Conservation (phyloP, 2,113 vertebrate species). For the Phalacrocorax carbo region DNA sequence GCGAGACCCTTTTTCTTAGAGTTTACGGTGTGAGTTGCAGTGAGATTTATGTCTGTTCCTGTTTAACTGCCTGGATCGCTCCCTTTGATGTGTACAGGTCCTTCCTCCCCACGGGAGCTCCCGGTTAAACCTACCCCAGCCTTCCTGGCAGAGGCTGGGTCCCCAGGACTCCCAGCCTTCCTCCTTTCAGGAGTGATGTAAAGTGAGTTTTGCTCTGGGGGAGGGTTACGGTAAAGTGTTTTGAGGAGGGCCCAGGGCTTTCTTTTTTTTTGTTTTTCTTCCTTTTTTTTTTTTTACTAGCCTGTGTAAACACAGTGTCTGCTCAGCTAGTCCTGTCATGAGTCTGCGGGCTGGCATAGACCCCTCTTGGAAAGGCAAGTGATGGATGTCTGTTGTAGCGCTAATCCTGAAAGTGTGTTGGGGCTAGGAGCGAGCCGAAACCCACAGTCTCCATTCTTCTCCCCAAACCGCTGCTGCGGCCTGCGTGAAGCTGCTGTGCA, state of each 20-base stretch:
- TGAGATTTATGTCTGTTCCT: slow-evolving; percentile 55
- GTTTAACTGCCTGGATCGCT: slow-evolving; percentile 52
- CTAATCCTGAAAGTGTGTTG: not conserved
- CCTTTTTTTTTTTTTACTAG: not conserved
- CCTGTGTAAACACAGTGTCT: not conserved
- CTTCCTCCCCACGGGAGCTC: slow-evolving; percentile 56
- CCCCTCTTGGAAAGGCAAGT: not conserved
- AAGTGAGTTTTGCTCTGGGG: slow-evolving; percentile 27
- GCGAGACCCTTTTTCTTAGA: slow-evolving; percentile 33
- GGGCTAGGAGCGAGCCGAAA: not conserved
- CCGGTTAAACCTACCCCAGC: slow-evolving; percentile 42
- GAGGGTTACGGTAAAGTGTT: not conserved
- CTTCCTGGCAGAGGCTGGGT: not conserved
- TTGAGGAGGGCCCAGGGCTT: not conserved
- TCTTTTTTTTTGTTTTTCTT: not conserved
- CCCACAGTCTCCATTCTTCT: not conserved
- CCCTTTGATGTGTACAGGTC: slow-evolving; percentile 65
- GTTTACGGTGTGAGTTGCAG: slow-evolving; percentile 29
- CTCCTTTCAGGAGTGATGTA: not conserved
- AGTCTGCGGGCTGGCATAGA: not conserved
- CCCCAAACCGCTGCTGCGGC: rapidly evolving
- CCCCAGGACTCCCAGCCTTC: not conserved
- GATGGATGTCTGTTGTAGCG: not conserved
- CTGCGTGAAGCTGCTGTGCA: not conserved
- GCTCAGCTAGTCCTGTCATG: not conserved